Evolutionary conservation across 2,888 invertebrate genomes (phyloP), one percentile per base, ranked within the genome.

Genomic region (Aleiodes alternator): DNA sequence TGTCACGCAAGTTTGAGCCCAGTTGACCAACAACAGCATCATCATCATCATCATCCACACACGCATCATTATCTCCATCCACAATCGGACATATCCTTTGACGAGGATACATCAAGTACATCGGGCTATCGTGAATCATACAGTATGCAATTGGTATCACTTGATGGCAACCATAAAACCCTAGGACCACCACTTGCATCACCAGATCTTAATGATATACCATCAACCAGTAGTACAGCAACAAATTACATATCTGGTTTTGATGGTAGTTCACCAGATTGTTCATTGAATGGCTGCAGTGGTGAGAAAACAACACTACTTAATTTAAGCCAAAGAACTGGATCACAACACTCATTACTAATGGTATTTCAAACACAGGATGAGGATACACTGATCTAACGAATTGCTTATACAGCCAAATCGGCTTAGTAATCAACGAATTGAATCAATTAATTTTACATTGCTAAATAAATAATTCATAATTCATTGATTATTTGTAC

Each of bases 301-400:
- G 90, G 88, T 11, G 92, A 91, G 57, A 87, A 86, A 76, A 93
- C 94, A 0, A 94, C 95, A 0, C 86, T 93, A 16, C 81, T 94
- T 84, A 83, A 82, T 73, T 78, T 90, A 87, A 56, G 87, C 84
- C 86, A 90, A 82, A 86, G 92, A 85, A 93, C 95, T 31, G 92
- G 94, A 68, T 96, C 95, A 59, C 95, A 95, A 81, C 94, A 95
- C 81, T 95, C 96, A 0, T 90, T 96, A 2, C 85, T 96, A 57
- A 93, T 95, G 91, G 93, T 94, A 70, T 94, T 95, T 83, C 96
- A 96, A 76, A 91, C 94, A n/a, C 93, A 95, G 84, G 96, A 96
- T 86, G 96, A 96, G 90, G 96, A 96, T 84, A 96, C 96, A 12
- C 91, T 96, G 71, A 95, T 96, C 82, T 96, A 94, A 92, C 77